phyloP scores from a whole-genome alignment of 2,797 vertebrate genomes.

The Myioborus melanocephalus region DNA sequence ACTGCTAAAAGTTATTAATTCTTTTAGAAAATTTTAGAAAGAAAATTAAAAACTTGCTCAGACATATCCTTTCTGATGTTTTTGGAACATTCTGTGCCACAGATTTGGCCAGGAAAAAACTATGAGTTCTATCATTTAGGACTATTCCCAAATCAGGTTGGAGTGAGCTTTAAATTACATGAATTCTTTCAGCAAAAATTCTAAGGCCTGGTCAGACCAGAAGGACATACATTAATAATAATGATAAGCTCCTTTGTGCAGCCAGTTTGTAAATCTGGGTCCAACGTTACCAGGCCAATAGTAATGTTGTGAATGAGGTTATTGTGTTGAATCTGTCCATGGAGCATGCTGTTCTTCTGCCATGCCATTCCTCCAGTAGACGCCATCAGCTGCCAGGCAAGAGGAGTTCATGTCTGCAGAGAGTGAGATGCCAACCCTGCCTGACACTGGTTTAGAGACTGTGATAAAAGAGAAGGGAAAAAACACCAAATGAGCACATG shows the following conservation, averaged over 20 bases:
- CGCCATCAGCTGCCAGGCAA: background rate
- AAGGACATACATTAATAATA: conserved; percentile 38
- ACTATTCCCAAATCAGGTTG: conserved; percentile 25
- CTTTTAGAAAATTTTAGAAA: conserved; percentile 11
- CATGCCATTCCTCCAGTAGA: background rate
- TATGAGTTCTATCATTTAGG: conserved; percentile 10
- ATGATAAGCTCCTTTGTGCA: background rate
- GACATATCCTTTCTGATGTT: conserved; percentile 34
- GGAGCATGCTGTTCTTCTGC: background rate
- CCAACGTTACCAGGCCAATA: background rate
- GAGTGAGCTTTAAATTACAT: background rate
- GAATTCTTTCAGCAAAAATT: conserved; percentile 10
- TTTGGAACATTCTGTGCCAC: conserved; percentile 17
- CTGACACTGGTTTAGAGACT: background rate
- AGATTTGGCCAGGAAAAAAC: conserved; percentile 23
- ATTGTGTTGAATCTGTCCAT: background rate
- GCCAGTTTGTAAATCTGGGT: background rate
- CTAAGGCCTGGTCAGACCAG: background rate
- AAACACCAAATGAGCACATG: background rate
- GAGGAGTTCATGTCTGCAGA: background rate
- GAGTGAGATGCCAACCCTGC: background rate
- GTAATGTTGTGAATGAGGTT: background rate
- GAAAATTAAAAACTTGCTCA: conserved; percentile 15
- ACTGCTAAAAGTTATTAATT: conserved; percentile 31
- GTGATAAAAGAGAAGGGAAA: conserved; percentile 16